A percentile compares a stretch with the other conserved stretches of the same genome.
phyloP scores from a whole-genome alignment of 23 tunicate species.

The Styela clava region DNA sequence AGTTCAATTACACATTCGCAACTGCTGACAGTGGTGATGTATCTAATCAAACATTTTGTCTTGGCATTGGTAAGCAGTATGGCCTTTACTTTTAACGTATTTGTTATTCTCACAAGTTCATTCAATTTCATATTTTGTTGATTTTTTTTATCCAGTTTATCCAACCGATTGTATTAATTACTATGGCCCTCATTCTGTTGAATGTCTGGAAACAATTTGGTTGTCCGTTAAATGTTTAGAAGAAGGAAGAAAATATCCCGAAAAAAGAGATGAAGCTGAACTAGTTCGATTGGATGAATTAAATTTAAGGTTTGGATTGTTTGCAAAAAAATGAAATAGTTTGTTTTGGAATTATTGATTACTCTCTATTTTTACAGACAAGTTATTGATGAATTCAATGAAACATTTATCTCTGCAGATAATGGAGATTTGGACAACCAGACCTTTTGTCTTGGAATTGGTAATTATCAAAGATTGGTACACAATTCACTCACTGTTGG shows the following conservation, averaged over 20 bases:
- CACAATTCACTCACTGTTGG: no score
- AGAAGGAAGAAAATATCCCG: background rate
- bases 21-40: slow-evolving; percentile 17
- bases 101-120: no score
- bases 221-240: background rate
- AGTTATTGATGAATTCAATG: background rate
- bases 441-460: slow-evolving; percentile 15
- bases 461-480: no score
- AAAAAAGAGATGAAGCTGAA: background rate
- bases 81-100: no score
- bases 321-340: no score
- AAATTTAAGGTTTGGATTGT: slow-evolving; percentile 27
- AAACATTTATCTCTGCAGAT: slow-evolving; percentile 1
- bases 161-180: background rate
- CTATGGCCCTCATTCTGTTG: slow-evolving; percentile 34
- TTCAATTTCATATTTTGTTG: no score
- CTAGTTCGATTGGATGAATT: background rate
- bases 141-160: background rate
- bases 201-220: slow-evolving; percentile 36
- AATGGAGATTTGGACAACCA: background rate
- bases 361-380: background rate
- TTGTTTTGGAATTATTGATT: no score
- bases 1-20: no score
- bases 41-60: slow-evolving; percentile 13
- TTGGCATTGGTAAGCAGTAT: slow-evolving; percentile 26